A percentile compares a stretch with the other conserved stretches of the same genome.
phyloP scores from a whole-genome alignment of 2,797 vertebrate species.

The Vultur gryphus region DNA sequence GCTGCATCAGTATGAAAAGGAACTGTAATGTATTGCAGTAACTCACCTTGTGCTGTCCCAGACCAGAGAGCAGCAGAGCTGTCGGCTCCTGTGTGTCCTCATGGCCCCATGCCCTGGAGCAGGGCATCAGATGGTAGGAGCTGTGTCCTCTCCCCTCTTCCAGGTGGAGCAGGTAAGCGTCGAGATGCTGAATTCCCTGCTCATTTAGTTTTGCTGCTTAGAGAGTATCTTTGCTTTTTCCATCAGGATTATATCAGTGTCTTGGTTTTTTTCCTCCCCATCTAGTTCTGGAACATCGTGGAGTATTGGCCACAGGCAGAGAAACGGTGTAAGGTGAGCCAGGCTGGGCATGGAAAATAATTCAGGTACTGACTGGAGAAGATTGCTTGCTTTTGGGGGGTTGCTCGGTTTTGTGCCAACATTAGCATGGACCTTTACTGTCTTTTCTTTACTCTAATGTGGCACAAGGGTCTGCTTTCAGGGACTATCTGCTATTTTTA shows the following conservation, averaged over 20 bases:
- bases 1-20: background rate
- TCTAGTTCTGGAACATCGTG: background rate
- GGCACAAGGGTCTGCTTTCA: background rate
- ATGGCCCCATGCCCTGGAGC: background rate
- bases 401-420: background rate
- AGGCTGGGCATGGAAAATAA: background rate
- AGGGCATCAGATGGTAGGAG: background rate
- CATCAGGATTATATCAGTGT: background rate
- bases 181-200: background rate
- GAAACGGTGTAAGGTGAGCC: background rate
- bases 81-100: accelerated
- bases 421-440: background rate
- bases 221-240: background rate
- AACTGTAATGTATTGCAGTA: background rate
- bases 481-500: background rate
- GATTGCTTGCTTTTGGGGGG: background rate
- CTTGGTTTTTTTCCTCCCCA: background rate
- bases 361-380: background rate
- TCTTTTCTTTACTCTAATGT: background rate
- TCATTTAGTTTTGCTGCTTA: background rate
- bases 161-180: background rate
- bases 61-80: background rate
- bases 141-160: background rate
- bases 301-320: background rate
- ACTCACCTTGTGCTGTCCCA: background rate